Conservation (phyloP, 1,140 invertebrate species). For the Arctopsyche grandis region DNA sequence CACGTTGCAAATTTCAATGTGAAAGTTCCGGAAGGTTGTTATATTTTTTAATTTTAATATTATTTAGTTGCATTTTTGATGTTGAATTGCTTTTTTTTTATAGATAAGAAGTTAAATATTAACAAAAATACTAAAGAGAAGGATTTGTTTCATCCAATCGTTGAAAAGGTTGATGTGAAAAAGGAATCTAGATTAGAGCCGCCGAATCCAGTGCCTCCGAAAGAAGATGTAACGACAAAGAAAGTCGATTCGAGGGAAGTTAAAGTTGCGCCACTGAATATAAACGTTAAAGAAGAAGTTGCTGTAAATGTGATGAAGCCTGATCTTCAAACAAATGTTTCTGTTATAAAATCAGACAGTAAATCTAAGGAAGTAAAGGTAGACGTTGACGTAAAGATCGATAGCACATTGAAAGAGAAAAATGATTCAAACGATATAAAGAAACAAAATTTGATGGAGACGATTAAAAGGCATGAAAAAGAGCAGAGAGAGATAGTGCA, state of each 20-base stretch:
- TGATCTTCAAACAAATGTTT: not conserved
- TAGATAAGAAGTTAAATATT: not conserved
- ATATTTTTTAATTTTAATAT: not conserved
- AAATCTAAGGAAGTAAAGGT: not conserved
- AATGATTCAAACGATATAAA: slow-evolving; percentile 58
- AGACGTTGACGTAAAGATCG: slow-evolving; percentile 18
- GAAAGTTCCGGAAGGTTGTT: not conserved
- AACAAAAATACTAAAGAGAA: slow-evolving; percentile 15
- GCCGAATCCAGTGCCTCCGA: slow-evolving; percentile 63
- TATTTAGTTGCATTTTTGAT: no score
- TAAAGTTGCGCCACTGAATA: not conserved
- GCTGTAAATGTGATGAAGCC: slow-evolving; percentile 16
- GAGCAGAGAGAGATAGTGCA: slow-evolving; percentile 69
- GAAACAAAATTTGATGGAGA: slow-evolving; percentile 67
- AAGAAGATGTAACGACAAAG: slow-evolving; percentile 51
- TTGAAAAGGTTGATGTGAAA: slow-evolving; percentile 47
- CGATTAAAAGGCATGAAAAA: slow-evolving; percentile 68
- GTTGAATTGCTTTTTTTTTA: no score
- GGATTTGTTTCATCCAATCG: not conserved
- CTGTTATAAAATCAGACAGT: slow-evolving; percentile 4
- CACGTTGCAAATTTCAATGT: no score
- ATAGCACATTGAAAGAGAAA: slow-evolving; percentile 24
- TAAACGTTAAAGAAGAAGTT: not conserved
- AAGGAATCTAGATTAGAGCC: slow-evolving; percentile 62
- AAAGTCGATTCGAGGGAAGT: not conserved